Percentiles rank a stretch among this genome's conserved stretches.
Conservation (phyloP, 2,113 vertebrate genomes). For the Sinocyclocheilus anshuiensis region DNA sequence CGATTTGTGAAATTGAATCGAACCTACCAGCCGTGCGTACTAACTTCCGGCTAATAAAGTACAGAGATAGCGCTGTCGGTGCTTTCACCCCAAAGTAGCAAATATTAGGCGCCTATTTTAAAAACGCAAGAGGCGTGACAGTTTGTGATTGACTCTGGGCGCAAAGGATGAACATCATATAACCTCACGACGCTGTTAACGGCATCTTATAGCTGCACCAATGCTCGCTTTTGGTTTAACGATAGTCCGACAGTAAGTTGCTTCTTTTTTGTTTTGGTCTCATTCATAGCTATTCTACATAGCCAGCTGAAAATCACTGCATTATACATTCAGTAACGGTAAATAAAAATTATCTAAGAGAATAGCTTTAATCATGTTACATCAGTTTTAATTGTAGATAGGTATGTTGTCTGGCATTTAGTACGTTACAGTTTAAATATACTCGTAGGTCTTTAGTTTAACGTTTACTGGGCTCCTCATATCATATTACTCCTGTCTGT, state of each 20-base stretch:
- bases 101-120: neutral
- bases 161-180: neutral
- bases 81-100: neutral
- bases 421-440: neutral
- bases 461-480: neutral
- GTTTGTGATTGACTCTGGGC: neutral
- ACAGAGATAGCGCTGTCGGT: neutral
- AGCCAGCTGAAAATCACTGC: neutral
- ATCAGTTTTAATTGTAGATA: neutral
- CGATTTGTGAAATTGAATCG: neutral
- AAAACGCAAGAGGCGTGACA: neutral
- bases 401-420: neutral
- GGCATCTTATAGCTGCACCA: constrained; percentile 32
- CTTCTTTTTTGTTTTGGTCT: neutral
- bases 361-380: neutral
- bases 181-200: neutral
- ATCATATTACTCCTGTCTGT: neutral
- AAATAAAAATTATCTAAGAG: neutral
- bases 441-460: neutral
- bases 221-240: constrained; percentile 67
- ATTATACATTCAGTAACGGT: neutral
- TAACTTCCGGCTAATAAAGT: neutral
- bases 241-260: constrained; percentile 77
- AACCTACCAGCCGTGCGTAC: neutral
- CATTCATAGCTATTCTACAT: neutral